Base-by-base conservation (phyloP, 92 coral and sea anemone genomes). In the Phenganax marumi region DNA sequence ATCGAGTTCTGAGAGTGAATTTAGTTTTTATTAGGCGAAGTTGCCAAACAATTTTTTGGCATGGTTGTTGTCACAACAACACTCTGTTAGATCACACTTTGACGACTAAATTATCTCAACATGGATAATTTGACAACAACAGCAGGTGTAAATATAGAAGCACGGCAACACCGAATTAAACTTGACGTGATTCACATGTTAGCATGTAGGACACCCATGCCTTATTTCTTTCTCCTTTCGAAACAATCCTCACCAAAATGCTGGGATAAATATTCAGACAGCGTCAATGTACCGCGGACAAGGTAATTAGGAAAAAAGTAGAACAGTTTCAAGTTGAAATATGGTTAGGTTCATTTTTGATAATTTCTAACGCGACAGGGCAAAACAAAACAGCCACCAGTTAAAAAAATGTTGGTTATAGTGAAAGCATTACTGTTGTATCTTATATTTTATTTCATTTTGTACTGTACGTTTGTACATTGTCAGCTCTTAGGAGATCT, bases 91-190 rank as follows among this genome's bases (percentile, higher is more conserved):
- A 2, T 33, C 5, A 1, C 0, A 19, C 0, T 13, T 62, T 62
- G 50, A 12, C 39, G 24, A 12, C 17, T 73, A 51, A n/a, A 6
- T 57, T 10, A 76, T 13, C 81, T 25, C 81, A 50, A 48, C 8
- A 73, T 50, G 18, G 60, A 33, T 33, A 33, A 33, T 50, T 50
- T 10, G 25, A 73, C 22, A 12, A 51, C 48, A 18, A 54, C 68
- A 76, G 22, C 68, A 55, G 68, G 69, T 26, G 13, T 76, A 76
- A 76, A 23, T 54, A 54, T 76, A 76, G 81, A 10, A 54, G 54
- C 81, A 54, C 19, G 8, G 81, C 14, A 47, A 50, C 49, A 21
- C 6, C 8, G 49, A 54, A 10, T 18, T 18, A n/a, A 13, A 50
- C 22, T 76, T 76, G 68, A 55, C 52, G 68, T 76, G 81, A 76